These are phyloP conservation scores for Lamellibrachia luymesi DNA, from an alignment of 1,140 invertebrate genomes.

Conservation along the genomic window DNA sequence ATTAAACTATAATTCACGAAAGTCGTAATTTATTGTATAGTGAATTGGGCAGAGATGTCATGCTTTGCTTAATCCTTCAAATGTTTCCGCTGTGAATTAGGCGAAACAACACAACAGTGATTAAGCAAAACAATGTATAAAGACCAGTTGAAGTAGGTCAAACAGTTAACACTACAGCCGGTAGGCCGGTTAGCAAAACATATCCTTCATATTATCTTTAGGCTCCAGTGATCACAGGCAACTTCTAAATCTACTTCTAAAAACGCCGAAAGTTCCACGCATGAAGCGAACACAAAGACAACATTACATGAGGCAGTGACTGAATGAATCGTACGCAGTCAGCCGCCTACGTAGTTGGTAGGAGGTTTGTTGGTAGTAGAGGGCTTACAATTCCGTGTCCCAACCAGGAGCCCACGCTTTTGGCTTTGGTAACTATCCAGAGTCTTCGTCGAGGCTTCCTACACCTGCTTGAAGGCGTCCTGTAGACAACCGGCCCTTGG, in stretches of 20 bases:
- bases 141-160: not conserved
- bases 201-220: constrained; percentile 1
- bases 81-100: not conserved
- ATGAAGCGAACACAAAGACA: not conserved
- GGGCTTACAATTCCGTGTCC: not conserved
- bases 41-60: not conserved
- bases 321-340: not conserved
- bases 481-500: not conserved
- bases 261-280: not conserved
- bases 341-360: not conserved
- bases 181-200: not conserved
- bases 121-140: not conserved
- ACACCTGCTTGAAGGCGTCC: not conserved
- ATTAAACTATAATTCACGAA: not conserved
- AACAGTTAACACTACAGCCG: not conserved
- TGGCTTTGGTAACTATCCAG: too few relatives aligned
- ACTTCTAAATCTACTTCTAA: not conserved
- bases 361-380: not conserved
- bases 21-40: not conserved
- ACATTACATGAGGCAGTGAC: not conserved
- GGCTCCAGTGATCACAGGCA: not conserved
- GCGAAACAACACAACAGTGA: not conserved
- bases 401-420: not conserved
- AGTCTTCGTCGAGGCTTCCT: not conserved
- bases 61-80: not conserved